Evolutionary conservation across 30 jellyfish, hydroid and myxozoan species (phyloP), one percentile per base, ranked within the genome.

Genomic region (Chrysaora quinquecirrha): DNA sequence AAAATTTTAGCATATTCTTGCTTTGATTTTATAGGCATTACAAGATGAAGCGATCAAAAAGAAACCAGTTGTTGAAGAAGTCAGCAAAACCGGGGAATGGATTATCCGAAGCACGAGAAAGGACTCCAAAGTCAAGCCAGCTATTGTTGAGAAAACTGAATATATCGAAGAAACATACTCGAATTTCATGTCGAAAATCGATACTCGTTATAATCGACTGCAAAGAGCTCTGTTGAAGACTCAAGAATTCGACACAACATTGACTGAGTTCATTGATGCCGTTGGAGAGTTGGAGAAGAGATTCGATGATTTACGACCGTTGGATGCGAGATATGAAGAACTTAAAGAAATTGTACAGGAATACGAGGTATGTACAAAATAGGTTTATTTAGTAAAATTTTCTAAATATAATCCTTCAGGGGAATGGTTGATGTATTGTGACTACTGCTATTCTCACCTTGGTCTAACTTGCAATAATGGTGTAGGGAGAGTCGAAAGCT

Each of bases 311-410:
- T 89, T 30, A 68, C 76, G 74, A 70, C 97, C 96, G 11, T 71
- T 94, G 83, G 89, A 80, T 47, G 95, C 89, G 16, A 72, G 78
- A 66, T 83, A 52, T 28, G 97, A 88, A 24, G 95, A 74, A 60
- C 83, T 94, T 80, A 81, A 71, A 49, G 65, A 64, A 33, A 73
- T 68, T 52, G 67, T 80, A 48, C 93, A 82, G 23, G 95, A 94
- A 64, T 87, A 94, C 79, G 97, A 94, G 97, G 99, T 94, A 62
- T 0, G 87, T 35, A 71, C 43, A 10, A 3, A n/a, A n/a, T n/a
- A n/a, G n/a, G n/a, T n/a, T n/a, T n/a, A n/a, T n/a, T n/a, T n/a
- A n/a, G n/a, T n/a, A n/a, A n/a, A n/a, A n/a, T n/a, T n/a, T n/a
- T 30, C 4, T 52, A 16, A 1, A 30, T n/a, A 52, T 25, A 52